phyloP scores from a whole-genome alignment of 1,140 invertebrate genomes.

The Mesaphorura yosii region DNA sequence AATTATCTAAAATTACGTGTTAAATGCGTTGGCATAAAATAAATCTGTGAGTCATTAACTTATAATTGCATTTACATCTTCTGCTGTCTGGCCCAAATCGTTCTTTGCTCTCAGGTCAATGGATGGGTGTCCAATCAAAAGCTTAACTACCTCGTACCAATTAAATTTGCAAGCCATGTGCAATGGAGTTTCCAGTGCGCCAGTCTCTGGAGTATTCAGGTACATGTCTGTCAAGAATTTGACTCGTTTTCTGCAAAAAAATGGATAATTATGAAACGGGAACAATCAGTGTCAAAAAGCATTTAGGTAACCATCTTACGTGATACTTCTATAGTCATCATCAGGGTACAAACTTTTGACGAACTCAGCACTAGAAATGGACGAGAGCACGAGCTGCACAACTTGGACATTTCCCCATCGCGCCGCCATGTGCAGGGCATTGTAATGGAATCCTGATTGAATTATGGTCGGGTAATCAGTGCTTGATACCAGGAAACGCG shows the following conservation, averaged over 20 bases:
- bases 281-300: no score
- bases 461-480: conserved; percentile 13
- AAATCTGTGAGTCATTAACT: not conserved
- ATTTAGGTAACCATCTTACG: no score
- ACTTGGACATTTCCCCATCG: conserved; percentile 8
- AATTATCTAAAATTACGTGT: conserved; percentile 10
- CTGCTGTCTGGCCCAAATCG: not conserved
- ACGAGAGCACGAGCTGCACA: not conserved
- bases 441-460: conserved; percentile 13
- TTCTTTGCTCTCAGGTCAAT: not conserved
- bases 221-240: conserved; percentile 8
- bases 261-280: not conserved
- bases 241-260: not conserved
- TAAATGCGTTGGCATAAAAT: no score
- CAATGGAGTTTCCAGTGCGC: conserved; percentile 11
- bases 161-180: conserved; percentile 16
- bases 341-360: conserved; percentile 9
- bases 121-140: conserved; percentile 11
- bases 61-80: conserved; percentile 4
- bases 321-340: not conserved
- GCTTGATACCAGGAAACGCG: conserved; percentile 7
- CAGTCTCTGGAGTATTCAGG: conserved; percentile 17
- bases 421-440: conserved; percentile 17
- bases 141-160: conserved; percentile 1
- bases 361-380: conserved; percentile 2